Conservation (phyloP, 2,888 invertebrate species). For the Lydus trimaculatus region DNA sequence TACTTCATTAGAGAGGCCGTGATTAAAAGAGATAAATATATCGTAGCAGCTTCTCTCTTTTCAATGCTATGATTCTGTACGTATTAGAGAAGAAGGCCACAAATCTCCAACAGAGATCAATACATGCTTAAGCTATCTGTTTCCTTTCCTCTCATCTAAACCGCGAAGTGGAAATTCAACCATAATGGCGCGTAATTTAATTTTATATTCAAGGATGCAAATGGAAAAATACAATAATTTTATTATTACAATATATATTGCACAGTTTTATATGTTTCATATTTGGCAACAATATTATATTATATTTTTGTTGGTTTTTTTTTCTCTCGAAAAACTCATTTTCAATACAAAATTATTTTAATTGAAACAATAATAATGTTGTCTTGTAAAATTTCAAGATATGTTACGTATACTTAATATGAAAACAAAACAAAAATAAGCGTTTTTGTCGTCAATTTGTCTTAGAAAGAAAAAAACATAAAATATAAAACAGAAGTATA, state of each 20-base stretch:
- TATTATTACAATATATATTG: constrained; percentile 29
- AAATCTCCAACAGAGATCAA: too few species aligned
- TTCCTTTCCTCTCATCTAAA: too few species aligned
- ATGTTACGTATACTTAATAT: constrained; percentile 24
- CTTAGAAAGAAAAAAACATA: constrained; percentile 15
- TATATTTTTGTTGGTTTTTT: constrained; percentile 7
- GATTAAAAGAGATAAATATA: too few species aligned
- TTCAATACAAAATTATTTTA: constrained; percentile 32
- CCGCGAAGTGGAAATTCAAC: too few species aligned
- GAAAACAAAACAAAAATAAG: constrained; percentile 11
- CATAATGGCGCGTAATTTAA: too few species aligned
- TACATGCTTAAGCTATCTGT: too few species aligned
- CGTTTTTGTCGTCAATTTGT: constrained; percentile 16
- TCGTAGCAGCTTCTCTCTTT: too few species aligned
- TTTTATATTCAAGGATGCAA: background rate
- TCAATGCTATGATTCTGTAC: too few species aligned
- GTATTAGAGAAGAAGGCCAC: too few species aligned
- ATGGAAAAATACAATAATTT: background rate
- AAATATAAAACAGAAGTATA: constrained; percentile 31
- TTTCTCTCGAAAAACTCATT: constrained; percentile 30
- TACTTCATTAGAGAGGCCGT: too few species aligned
- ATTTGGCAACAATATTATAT: constrained; percentile 39
- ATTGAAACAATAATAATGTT: constrained; percentile 22
- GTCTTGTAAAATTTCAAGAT: constrained; percentile 27
- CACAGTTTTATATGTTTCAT: constrained; percentile 36